A percentile compares a stretch with the other conserved stretches of the same genome.
Conservation (phyloP, 2,888 invertebrate genomes). For the Salticus scenicus region DNA sequence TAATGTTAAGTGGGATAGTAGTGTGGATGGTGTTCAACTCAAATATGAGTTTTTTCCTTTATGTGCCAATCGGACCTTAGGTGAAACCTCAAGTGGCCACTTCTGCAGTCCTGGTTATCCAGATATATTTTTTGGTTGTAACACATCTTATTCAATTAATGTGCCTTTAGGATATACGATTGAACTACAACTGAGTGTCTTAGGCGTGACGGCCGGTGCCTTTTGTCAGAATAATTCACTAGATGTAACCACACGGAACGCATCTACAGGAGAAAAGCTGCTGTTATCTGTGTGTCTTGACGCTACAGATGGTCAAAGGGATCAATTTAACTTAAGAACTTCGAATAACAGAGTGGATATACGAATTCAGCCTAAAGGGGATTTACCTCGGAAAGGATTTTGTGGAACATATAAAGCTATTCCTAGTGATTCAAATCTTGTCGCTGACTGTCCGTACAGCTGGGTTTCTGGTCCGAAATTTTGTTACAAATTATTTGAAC, state of each 20-base stretch:
- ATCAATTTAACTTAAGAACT: conserved; percentile 16
- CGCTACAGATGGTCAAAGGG: background rate
- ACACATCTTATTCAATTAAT: conserved; percentile 38
- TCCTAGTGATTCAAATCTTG: conserved; percentile 63
- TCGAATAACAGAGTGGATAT: conserved; percentile 17
- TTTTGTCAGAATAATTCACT: conserved; percentile 43
- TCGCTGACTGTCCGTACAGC: conserved; percentile 80
- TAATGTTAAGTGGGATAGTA: conserved; percentile 33
- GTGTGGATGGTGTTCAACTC: conserved; percentile 27
- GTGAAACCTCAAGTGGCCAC: conserved; percentile 26
- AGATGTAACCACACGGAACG: conserved; percentile 23
- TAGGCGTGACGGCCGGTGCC: conserved; percentile 39
- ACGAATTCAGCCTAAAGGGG: background rate
- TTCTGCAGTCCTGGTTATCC: conserved; percentile 59
- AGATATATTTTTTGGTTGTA: conserved; percentile 47
- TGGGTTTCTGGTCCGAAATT: conserved; percentile 83
- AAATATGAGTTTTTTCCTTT: conserved; percentile 41
- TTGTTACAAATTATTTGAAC: conserved; percentile 81
- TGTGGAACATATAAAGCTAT: conserved; percentile 67
- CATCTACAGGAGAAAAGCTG: background rate
- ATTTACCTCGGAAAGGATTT: conserved; percentile 27
- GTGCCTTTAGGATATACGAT: conserved; percentile 67
- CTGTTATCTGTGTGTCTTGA: conserved; percentile 38
- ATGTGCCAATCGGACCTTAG: conserved; percentile 52
- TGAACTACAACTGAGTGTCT: conserved; percentile 45